Evolutionary conservation across 2,888 invertebrate species (phyloP), one percentile per base, ranked within the genome.

Genomic region (Taphrorychus bicolor): DNA sequence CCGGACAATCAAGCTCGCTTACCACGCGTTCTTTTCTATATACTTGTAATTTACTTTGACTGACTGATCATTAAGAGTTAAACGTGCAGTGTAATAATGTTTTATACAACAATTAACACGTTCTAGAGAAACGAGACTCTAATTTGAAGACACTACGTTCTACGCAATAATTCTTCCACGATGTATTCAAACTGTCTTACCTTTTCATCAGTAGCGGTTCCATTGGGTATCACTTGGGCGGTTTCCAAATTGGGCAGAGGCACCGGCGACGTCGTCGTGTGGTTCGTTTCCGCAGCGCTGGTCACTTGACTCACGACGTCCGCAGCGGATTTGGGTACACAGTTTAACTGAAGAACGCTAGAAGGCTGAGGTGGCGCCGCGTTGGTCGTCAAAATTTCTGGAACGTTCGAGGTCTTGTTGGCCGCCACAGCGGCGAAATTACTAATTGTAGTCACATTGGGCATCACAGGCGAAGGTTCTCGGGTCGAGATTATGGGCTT

Each of bases 391-490:
- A 19, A 18, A 19, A 7, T 11, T 11, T 32, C 32, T 32, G 11
- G 11, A 14, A 41, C 71, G 19, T 61, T 67, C 71, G 70, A 72
- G 18, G 73, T 58, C 14, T 72, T 63, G 53, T 72, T 76, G 3
- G 87, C 87, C 72, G 89, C 88, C 75, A 89, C 89, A 32, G 89
- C 87, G 70, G 90, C 88, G 83, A 90, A 90, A 76, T 87, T 87
- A 72, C 86, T 80, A 23, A 60, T 60, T 2, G 64, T 23, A 14
- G 71, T 56, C 57, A 54, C 24, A 42, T 57, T 70, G 7, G 72
- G 64, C 64, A 70, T 48, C 77, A 71, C 65, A 3, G 74, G 71
- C 16, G 75, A 72, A 22, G 58, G 78, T 57, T 71, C 69, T 14
- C 66, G 56, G 22, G 52, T 70, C 54, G 63, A 81, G 79, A 84